Evolutionary conservation across 2,113 vertebrate genomes (phyloP), one percentile per base, ranked within the genome.

Genomic region (Chaenogobius annularis): DNA sequence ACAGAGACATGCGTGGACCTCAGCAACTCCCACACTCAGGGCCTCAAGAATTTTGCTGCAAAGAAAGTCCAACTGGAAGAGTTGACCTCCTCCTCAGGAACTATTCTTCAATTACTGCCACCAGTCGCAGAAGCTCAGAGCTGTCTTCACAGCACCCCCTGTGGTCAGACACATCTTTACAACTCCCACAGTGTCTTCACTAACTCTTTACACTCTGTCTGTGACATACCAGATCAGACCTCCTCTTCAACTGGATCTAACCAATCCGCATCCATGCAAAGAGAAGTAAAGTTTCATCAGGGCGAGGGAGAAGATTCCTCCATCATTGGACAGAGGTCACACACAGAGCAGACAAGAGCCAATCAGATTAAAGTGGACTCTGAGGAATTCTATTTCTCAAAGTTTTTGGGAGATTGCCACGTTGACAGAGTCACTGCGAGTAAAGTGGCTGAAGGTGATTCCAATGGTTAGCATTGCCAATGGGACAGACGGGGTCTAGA

Each of bases 391-490:
- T 88, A 87, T 88, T 78, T 83, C 55, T 89, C 89, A 62, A 85
- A 81, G 74, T 85, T 73, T 68, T 82, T 79, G 82, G 87, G 87
- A 31, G 89, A 81, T 85, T 83, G 90, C 56, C 87, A 85, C 84
- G 88, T 81, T 80, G 90, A 91, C 77, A 88, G 90, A 86, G 89
- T 87, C 86, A 85, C 89, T 87, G 84, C 87, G 86, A 89, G 90
- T 92, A 94, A 92, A 82, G 93, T 95, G 90, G 92, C 91, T 88
- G 91, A 93, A 91, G 94, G 94, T 95, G 93, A 93, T 92, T 94
- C 90, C 83, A 92, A 90, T 83, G 78, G 87, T 90, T 87, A 90
- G 85, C 91, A 90, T 87, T 84, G 82, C 88, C 70, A 90, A 87
- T 83, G 79, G 85, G 80, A 78, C 83, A 81, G 78, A 88, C 22